Evolutionary conservation across 2,888 invertebrate genomes (phyloP).

Genomic region (Cordilura impudica): DNA sequence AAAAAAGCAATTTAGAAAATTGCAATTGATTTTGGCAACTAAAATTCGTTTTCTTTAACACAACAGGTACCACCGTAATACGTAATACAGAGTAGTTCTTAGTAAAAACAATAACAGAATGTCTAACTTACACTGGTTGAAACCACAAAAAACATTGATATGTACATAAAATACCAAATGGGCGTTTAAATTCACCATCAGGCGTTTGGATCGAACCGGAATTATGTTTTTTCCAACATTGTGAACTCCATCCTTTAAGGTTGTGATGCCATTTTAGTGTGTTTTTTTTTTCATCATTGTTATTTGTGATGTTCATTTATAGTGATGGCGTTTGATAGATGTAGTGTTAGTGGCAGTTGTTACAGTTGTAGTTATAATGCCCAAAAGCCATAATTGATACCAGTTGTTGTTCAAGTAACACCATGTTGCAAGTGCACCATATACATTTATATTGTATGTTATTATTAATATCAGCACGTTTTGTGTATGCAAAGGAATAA

Average conservation of each 20-base stretch:
- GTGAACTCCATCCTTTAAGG: conserved; percentile 73
- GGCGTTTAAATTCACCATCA: conserved; percentile 76
- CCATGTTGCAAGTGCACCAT: conserved; percentile 19
- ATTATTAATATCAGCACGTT: conserved; percentile 54
- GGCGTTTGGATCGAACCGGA: conserved; percentile 76
- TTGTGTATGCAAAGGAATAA: conserved; percentile 18
- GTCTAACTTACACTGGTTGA: conserved; percentile 74
- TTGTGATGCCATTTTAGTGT: background rate
- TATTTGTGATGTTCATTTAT: conserved; percentile 6
- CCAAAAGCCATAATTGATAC: conserved; percentile 54
- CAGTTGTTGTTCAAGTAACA: conserved; percentile 51
- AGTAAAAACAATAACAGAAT: no score
- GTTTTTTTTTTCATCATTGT: conserved; percentile 27
- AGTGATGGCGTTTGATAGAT: conserved; percentile 28
- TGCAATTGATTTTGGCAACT: no score
- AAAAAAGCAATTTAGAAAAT: no score
- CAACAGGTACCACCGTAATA: no score
- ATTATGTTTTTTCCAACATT: conserved; percentile 76
- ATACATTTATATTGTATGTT: conserved; percentile 37
- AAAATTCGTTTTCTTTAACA: no score
- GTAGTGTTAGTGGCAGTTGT: conserved; percentile 3
- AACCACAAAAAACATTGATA: conserved; percentile 77
- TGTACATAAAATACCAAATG: conserved; percentile 76
- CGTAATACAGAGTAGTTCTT: no score
- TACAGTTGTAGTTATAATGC: conserved; percentile 21